These are phyloP conservation scores for Nephrotoma flavescens DNA, from an alignment of 2,888 invertebrate genomes.

Conservation along the genomic window DNA sequence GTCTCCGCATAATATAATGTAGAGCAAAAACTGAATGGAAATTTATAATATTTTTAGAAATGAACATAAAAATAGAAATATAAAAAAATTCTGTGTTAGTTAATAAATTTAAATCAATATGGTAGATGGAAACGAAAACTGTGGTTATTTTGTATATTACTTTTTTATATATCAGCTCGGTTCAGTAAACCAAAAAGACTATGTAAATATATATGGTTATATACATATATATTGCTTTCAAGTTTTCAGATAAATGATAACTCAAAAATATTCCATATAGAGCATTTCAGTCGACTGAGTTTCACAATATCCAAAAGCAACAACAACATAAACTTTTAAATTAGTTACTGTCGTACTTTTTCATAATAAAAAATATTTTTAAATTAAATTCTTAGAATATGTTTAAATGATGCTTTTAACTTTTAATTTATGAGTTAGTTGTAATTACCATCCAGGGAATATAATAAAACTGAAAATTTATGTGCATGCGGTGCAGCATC, in stretches of 20 bases:
- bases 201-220: neutral
- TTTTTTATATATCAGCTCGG: neutral
- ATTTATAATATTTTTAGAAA: neutral
- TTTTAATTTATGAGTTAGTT: neutral
- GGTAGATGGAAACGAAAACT: neutral
- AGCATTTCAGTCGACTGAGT: neutral
- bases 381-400: neutral
- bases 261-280: neutral
- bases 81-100: neutral
- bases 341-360: neutral
- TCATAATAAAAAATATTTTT: neutral
- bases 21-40: neutral
- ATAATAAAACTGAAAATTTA: neutral
- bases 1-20: neutral
- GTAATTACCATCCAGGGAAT: neutral
- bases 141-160: neutral
- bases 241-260: neutral
- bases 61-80: neutral
- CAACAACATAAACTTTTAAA: neutral
- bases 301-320: neutral
- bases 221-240: neutral
- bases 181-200: neutral
- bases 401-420: neutral
- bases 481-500: neutral
- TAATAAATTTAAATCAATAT: neutral